A percentile compares a stretch with the other conserved stretches of the same genome.
These are phyloP conservation scores for Gymnothorax reevesii DNA, from an alignment of 2,797 vertebrate genomes.

Conservation along the genomic window DNA sequence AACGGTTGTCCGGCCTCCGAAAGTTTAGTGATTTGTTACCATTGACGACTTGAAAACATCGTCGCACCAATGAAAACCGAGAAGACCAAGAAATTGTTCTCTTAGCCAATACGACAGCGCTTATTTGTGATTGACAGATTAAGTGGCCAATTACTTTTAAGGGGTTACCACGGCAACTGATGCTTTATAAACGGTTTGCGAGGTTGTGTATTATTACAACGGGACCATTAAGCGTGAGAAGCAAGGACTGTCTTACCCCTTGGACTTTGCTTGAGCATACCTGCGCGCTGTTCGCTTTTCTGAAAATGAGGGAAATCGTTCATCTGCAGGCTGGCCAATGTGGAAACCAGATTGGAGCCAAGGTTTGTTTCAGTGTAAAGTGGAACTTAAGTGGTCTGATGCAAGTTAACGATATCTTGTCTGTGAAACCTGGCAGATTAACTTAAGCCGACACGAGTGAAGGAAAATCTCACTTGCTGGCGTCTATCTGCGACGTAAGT, in stretches of 20 bases:
- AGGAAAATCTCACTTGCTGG: too few species aligned
- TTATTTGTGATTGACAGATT: background rate
- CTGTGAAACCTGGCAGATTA: too few species aligned
- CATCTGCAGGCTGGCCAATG: slow-evolving; percentile 75
- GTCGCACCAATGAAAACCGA: background rate
- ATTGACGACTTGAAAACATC: background rate
- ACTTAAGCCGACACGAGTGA: too few species aligned
- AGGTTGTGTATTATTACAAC: background rate
- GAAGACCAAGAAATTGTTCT: background rate
- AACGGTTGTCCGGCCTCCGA: background rate
- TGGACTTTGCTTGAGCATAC: background rate
- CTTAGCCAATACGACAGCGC: background rate
- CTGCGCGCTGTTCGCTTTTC: background rate
- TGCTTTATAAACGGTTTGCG: background rate
- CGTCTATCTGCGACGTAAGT: too few species aligned
- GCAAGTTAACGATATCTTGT: background rate
- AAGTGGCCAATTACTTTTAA: background rate
- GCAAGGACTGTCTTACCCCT: background rate
- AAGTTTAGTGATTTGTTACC: background rate
- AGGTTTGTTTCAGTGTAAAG: slow-evolving; percentile 51
- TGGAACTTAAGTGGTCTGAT: background rate
- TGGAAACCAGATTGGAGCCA: slow-evolving; percentile 76
- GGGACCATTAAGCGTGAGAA: background rate
- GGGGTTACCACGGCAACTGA: background rate
- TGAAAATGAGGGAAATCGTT: slow-evolving; percentile 74